Evolutionary conservation across 2,888 invertebrate genomes (phyloP), one percentile per base, ranked within the genome.

Genomic region (Barypeithes pellucidus): DNA sequence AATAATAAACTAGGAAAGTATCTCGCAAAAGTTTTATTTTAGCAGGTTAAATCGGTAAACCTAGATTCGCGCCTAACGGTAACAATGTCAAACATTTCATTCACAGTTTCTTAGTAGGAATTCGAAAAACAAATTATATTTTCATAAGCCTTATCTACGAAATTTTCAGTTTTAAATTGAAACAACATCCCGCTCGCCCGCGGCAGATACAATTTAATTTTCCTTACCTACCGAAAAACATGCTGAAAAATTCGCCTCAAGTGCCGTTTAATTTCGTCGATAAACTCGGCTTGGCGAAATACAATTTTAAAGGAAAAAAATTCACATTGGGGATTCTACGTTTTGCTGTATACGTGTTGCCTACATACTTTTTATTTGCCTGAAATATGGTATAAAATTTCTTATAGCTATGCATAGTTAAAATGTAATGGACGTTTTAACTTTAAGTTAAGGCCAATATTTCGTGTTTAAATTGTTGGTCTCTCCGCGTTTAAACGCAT

Each of bases 141-240:
- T 63, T 63, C 36, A 63, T 50, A 36, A 63, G 50, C 50, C 50
- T 24, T 47, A 50, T 36, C 63, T 39, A 20, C 50, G 50, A 36
- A 47, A 33, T 63, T 63, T 50, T 39, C 50, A 39, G 36, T 63
- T 63, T 39, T 39, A 63, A 63, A 63, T 63, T 63, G 63, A 63
- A 63, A 63, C 63, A 63, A 63, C 63, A 63, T 63, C 63, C 63
- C 16, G n/a, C 36, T 50, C 50, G 43, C 29, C 63, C 47, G 33
- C 54, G 52, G 50, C 63, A 63, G 63, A 63, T 50, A 63, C 63
- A 63, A 63, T 63, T 63, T 63, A 63, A 63, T 63, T 63, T 63
- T 33, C 50, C 11, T 50, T 63, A 18, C 54, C 33, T 50, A 45
- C 39, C 45, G 45, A 62, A 47, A 33, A 63, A 63, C 63, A 50